phyloP scores from a whole-genome alignment of 2,797 vertebrate species.

The Microchirus variegatus region DNA sequence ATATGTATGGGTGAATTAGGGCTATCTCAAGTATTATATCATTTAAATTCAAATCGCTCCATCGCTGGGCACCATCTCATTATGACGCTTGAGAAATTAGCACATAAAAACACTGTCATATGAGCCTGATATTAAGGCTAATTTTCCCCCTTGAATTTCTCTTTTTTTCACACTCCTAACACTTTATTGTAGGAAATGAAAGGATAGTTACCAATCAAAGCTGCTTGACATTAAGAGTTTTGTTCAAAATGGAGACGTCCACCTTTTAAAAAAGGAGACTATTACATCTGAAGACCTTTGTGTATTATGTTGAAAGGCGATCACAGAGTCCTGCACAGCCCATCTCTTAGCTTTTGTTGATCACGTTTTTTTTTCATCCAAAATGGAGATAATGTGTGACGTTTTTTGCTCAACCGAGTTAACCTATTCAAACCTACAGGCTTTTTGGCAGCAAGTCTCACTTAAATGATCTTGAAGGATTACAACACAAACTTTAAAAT shows the following conservation, averaged over 20 bases:
- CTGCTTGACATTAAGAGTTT: conserved; percentile 39
- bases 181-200: conserved; percentile 57
- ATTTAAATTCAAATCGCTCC: conserved; percentile 86
- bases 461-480: not conserved
- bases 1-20: conserved; percentile 87
- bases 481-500: not conserved
- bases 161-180: conserved; percentile 44
- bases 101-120: conserved; percentile 81
- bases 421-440: conserved; percentile 6
- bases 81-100: conserved; percentile 82
- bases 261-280: conserved; percentile 44
- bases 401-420: conserved; percentile 22
- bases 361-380: conserved; percentile 43
- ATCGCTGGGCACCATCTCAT: conserved; percentile 79
- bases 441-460: not conserved
- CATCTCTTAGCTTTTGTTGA: conserved; percentile 26
- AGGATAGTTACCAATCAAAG: conserved; percentile 57
- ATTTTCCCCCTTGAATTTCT: conserved; percentile 63
- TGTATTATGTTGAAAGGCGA: conserved; percentile 42
- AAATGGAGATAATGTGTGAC: conserved; percentile 50
- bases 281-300: conserved; percentile 38
- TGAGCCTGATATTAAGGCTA: conserved; percentile 74
- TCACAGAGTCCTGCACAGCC: conserved; percentile 22
- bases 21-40: conserved; percentile 84
- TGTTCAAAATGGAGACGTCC: conserved; percentile 38